Conservation (phyloP, 2,113 vertebrate species). For the Nanger granti region DNA sequence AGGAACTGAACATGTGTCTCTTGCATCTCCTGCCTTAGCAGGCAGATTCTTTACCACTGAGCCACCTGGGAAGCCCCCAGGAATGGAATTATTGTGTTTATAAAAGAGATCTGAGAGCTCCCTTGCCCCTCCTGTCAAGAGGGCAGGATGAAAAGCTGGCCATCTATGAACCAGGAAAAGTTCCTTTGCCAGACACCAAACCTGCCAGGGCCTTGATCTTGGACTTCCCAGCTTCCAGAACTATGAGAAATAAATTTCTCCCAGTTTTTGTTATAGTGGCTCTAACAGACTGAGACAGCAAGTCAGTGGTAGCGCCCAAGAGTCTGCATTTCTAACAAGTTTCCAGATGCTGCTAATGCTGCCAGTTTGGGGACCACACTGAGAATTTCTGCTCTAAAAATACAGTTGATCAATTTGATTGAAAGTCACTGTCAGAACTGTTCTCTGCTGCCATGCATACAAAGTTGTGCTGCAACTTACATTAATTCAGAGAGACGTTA, state of each 20-base stretch:
- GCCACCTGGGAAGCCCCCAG: not conserved
- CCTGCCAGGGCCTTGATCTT: not conserved
- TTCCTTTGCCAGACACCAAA: not conserved
- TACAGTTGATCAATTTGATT: not conserved
- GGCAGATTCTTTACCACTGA: not conserved
- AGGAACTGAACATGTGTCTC: not conserved
- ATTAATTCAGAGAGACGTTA: not conserved
- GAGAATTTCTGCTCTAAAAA: not conserved
- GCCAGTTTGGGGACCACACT: not conserved
- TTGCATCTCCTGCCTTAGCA: not conserved
- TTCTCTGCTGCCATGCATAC: not conserved
- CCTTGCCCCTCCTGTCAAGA: not conserved
- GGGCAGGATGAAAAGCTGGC: not conserved
- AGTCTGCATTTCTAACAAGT: not conserved
- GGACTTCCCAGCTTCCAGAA: not conserved
- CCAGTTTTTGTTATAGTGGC: not conserved
- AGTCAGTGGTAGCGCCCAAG: not conserved
- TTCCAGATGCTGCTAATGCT: not conserved
- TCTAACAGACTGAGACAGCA: not conserved
- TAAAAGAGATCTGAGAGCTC: not conserved
- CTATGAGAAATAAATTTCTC: not conserved
- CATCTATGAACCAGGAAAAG: not conserved
- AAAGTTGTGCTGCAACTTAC: not conserved
- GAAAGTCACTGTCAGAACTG: slow-evolving; percentile 18
- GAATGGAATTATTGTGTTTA: not conserved